Evolutionary conservation across 2,888 invertebrate genomes (phyloP), one percentile per base, ranked within the genome.

Genomic region (Melitaea athalia): DNA sequence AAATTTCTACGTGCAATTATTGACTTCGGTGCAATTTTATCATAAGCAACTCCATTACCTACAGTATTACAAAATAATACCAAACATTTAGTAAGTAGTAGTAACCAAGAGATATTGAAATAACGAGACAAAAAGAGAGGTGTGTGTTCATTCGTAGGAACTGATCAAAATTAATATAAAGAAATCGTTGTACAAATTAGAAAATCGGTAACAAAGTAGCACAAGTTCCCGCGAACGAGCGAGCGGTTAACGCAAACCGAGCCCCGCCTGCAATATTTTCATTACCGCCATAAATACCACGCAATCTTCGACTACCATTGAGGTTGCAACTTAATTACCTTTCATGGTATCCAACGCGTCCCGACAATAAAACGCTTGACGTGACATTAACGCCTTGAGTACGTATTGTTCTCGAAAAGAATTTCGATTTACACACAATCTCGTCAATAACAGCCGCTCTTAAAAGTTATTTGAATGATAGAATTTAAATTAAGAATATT

Each of bases 251-350:
- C 71, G 68, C 75, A 70, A 71, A 75, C 75, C 75, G 77, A 53
- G 53, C 81, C 78, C 74, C 71, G 77, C 79, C 75, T 77, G 77
- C 79, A 77, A 81, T 82, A 83, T 85, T 88, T 86, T 87, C 87
- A 86, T 88, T 86, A 82, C 84, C 81, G 78, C 81, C 77, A 78
- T 81, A 84, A 85, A 81, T 69, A 74, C 72, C 59, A 77, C 43
- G 79, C 78, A 78, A 82, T 83, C 80, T 79, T 77, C 77, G 74
- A 67, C 80, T 80, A 79, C 77, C 81, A 81, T 81, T 84, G 81
- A 83, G 81, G 82, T 81, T 82, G 77, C 77, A 79, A 77, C 80
- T 84, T 85, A 84, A 85, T 85, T 83, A 81, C 80, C 75, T 81
- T 78, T 77, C 76, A 76, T 75, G 78, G 77, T 79, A 75, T 72